phyloP scores from a whole-genome alignment of 1,140 invertebrate genomes.

The Ectropis grisescens region DNA sequence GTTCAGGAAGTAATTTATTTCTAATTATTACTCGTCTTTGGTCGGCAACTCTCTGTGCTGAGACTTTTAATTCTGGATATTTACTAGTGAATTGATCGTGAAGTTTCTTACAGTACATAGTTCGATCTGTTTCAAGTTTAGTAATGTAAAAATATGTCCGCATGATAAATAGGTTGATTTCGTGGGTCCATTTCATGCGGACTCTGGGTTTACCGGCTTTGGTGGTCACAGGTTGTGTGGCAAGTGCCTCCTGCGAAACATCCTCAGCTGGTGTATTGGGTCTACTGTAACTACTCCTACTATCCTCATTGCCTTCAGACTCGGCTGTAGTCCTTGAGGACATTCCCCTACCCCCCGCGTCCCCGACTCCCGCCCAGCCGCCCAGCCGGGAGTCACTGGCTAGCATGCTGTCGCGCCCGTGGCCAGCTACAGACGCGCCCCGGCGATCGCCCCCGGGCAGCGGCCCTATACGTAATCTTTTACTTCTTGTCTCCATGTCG shows the following conservation, averaged over 20 bases:
- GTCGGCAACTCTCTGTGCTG: conserved; percentile 11
- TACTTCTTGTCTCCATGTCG: too few species aligned
- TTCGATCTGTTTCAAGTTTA: too few species aligned
- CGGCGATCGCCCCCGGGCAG: too few species aligned
- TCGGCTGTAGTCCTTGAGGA: too few species aligned
- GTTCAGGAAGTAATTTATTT: conserved; percentile 8
- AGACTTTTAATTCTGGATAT: conserved; percentile 5
- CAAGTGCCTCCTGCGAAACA: conserved; percentile 13
- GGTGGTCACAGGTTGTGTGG: conserved; percentile 12
- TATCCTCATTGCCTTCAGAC: too few species aligned
- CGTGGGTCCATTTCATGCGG: conserved; percentile 13
- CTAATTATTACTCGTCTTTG: conserved; percentile 13
- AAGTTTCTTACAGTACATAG: conserved; percentile 4
- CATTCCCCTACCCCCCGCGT: too few species aligned
- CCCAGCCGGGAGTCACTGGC: too few species aligned
- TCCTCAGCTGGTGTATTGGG: conserved; percentile 3
- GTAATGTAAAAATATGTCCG: conserved; percentile 1
- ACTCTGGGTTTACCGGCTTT: conserved; percentile 15
- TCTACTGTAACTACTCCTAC: background rate
- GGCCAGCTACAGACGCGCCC: too few species aligned
- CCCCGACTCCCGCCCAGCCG: too few species aligned
- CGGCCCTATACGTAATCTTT: too few species aligned
- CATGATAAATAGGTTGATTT: conserved; percentile 12
- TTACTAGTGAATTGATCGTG: conserved; percentile 8
- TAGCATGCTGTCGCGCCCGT: too few species aligned